A percentile compares a stretch with the other conserved stretches of the same genome.
These are phyloP conservation scores for Yponomeuta malinellus DNA, from an alignment of 2,888 invertebrate genomes.

Conservation along the genomic window DNA sequence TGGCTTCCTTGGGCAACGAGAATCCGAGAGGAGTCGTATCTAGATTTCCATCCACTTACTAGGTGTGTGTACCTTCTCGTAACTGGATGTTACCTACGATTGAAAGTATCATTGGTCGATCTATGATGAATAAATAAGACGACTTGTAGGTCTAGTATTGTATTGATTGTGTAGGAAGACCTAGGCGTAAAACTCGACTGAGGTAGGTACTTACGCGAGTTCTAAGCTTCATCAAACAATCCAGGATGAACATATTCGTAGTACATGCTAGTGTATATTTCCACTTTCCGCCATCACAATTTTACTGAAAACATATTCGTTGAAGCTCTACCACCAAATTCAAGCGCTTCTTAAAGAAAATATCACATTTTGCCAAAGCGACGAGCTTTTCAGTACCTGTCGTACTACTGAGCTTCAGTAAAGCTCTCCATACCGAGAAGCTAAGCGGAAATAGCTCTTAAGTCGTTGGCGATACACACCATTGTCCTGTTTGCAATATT, in stretches of 20 bases:
- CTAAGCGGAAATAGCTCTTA: constrained; percentile 2
- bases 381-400: constrained; percentile 21
- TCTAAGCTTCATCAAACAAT: not conserved
- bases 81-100: no score
- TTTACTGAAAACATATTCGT: not conserved
- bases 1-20: no score
- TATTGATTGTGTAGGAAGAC: no score
- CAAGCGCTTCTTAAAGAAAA: constrained; percentile 6
- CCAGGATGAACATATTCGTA: not conserved
- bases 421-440: not conserved
- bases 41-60: no score
- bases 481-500: not conserved
- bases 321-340: not conserved
- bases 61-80: no score
- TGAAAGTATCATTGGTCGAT: no score
- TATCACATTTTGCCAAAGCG: constrained; percentile 26
- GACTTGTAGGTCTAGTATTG: no score
- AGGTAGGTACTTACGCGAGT: not conserved
- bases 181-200: no score
- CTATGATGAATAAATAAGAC: no score
- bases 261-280: no score
- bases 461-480: not conserved
- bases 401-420: constrained; percentile 12
- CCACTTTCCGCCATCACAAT: not conserved
- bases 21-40: no score